phyloP scores from a whole-genome alignment of 2,113 vertebrate genomes.

The Greenwoodochromis staneri region DNA sequence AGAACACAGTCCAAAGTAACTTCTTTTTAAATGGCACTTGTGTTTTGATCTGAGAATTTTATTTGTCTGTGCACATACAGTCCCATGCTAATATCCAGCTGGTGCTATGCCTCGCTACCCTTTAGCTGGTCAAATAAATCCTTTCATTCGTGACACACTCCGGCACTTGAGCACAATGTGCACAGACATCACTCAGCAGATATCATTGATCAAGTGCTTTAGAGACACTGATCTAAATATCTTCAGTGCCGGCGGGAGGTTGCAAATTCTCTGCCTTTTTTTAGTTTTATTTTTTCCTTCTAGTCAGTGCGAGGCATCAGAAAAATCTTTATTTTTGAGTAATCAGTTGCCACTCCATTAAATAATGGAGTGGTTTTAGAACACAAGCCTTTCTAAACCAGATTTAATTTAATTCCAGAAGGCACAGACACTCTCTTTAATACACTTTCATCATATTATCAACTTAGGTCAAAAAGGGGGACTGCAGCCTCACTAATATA shows the following conservation, averaged over 20 bases:
- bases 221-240: slow-evolving; percentile 29
- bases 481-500: neutral
- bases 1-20: neutral
- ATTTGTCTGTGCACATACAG: neutral
- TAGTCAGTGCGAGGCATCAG: neutral
- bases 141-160: neutral
- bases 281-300: neutral
- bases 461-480: neutral
- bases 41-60: neutral
- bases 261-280: neutral
- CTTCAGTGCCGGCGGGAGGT: neutral
- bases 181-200: slow-evolving; percentile 14
- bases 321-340: neutral
- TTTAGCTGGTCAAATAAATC: slow-evolving; percentile 9
- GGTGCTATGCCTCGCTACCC: neutral
- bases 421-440: slow-evolving; percentile 2
- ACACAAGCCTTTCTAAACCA: neutral
- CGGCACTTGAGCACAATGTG: slow-evolving; percentile 8
- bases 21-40: neutral
- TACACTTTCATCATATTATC: slow-evolving; percentile 12
- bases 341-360: neutral
- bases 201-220: slow-evolving; percentile 13
- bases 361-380: neutral
- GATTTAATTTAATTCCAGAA: neutral
- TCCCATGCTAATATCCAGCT: neutral